Base-by-base conservation (phyloP, 2,888 invertebrate species). In the Eristalis tenax region DNA sequence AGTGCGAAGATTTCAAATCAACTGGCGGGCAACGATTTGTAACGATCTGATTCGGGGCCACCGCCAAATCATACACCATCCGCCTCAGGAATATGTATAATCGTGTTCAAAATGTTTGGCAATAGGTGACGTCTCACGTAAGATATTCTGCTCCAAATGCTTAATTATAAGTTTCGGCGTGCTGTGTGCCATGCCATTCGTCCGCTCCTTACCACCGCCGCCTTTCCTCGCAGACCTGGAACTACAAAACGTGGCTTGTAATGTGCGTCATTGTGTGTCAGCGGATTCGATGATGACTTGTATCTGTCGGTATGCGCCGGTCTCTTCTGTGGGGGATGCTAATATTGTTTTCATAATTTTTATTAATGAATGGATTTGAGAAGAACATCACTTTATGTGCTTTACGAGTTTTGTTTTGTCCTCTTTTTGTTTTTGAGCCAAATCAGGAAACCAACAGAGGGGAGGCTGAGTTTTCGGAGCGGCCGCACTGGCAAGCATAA, bases 101-200 rank as follows among this genome's bases (percentile, higher is more conserved):
- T 79, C 71, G 38, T 76, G 87, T 87, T 87, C 50, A 80, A 80
- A 83, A 83, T 83, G 73, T 87, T 87, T 87, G 79, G 87, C 87
- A 87, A 87, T 83, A 87, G 87, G 76, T 87, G 83, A 87, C 83
- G 87, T 83, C 83, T 87, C 87, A 87, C 87, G 83, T 87, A 87
- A 83, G 73, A 83, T 77, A 87, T 76, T 83, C 65, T 87, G 83
- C 73, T 80, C 87, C 83, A 87, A 87, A 87, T 87, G 87, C 87
- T 87, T 83, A 87, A 87, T 87, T 87, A 83, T 80, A 83, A 87
- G 82, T 83, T 69, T 73, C 61, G 66, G 86, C 75, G 63, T 66
- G 79, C 23, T 69, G 71, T 64, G 40, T 56, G 74, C 32, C 50
- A 56, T 71, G 35, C 40, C 18, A n/a, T 26, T 22, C 26, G 38